phyloP scores from a whole-genome alignment of 2,888 invertebrate genomes.

The Archaeoteleia sp. region DNA sequence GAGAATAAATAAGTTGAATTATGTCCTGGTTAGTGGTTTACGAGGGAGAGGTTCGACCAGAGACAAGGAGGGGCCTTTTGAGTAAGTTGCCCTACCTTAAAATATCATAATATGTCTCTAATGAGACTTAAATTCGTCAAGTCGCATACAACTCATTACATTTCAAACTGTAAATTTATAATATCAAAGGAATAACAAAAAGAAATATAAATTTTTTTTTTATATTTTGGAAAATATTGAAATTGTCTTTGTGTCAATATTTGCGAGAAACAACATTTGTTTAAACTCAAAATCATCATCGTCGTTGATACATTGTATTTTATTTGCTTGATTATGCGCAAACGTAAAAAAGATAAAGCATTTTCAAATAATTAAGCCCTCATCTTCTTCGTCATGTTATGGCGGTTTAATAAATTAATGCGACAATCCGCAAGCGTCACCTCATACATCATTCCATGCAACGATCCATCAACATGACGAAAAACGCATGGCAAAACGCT shows the following conservation, averaged over 20 bases:
- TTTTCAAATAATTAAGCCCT: conserved; percentile 43
- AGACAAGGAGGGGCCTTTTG: too few species aligned
- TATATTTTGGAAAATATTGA: too few species aligned
- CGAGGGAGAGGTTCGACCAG: conserved; percentile 22
- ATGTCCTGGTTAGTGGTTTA: conserved; percentile 23
- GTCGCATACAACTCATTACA: too few species aligned
- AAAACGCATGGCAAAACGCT: conserved; percentile 28
- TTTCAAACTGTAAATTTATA: too few species aligned
- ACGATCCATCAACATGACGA: conserved; percentile 37
- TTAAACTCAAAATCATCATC: conserved; percentile 5
- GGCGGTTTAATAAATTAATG: conserved; percentile 47
- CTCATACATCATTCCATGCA: conserved; percentile 41
- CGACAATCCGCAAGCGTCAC: conserved; percentile 36
- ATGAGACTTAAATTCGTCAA: too few species aligned
- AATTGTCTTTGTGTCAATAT: too few species aligned
- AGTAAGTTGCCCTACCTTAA: too few species aligned
- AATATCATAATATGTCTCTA: too few species aligned
- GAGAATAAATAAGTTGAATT: conserved; percentile 40
- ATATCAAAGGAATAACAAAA: not conserved
- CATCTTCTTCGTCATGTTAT: conserved; percentile 33
- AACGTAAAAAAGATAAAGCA: too few species aligned
- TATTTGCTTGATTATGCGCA: conserved; percentile 5
- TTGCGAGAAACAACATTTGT: too few species aligned
- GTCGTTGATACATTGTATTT: conserved; percentile 16
- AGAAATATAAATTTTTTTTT: conserved; percentile 57